Base-by-base conservation (phyloP, 2,113 vertebrate genomes). In the Perca fluviatilis region DNA sequence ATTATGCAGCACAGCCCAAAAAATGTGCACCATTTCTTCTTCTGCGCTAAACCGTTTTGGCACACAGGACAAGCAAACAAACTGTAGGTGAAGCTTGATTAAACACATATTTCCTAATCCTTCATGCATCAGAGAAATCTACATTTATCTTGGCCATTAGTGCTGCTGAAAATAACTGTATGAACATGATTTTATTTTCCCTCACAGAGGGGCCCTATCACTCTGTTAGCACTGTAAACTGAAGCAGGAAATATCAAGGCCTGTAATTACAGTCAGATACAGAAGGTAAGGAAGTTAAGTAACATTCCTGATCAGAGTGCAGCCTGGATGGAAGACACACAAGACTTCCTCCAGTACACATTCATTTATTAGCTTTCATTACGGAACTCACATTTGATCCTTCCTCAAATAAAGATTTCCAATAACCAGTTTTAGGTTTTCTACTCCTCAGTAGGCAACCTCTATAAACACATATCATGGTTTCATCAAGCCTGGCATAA, bases 261-360 rank as follows among this genome's bases (percentile, higher is more conserved):
- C 83, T 93, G 77, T 94, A 93, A 95, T 93, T 89, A 88, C 74
- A 86, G 78, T 87, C 74, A 85, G 76, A 91, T 89, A 90, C 84
- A 93, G 86, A 93, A 89, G 90, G 80, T 88, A 88, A 84, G 88
- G 86, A 89, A 90, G 86, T 83, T 61, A 87, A 79, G 68, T 50
- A 79, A 82, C 85, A 90, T 91, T 94, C 89, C 89, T 80, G 89
- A 93, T 93, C 88, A 85, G 81, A 90, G 86, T 25, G 60, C 63
- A 73, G 79, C 63, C 70, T 66, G 57, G 72, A 77, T 82, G 33
- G 62, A 86, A 75, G 81, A 90, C 65, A 78, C 82, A 84, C 4
- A 21, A 81, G 77, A 92, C 84, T 88, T 93, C 86, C 81, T 78
- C 56, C 60, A 43, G 63, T 75, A 74, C 61, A 70, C 76, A 64